phyloP scores from a whole-genome alignment of 1,140 invertebrate genomes.

The Aphidius gifuensis region DNA sequence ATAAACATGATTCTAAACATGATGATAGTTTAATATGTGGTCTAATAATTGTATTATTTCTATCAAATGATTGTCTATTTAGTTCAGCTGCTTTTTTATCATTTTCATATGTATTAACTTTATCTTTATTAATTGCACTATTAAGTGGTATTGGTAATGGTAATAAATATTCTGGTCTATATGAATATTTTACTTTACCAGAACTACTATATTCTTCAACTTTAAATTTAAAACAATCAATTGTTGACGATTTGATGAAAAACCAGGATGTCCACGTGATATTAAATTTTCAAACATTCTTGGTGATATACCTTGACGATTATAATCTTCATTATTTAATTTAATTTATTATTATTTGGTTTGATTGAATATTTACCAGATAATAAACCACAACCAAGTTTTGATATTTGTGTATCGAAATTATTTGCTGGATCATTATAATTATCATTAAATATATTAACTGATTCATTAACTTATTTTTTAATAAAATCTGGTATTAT shows the following conservation, averaged over 20 bases:
- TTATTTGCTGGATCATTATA: no score
- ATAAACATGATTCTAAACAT: no score
- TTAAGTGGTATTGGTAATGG: constrained; percentile 83
- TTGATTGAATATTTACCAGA: no score
- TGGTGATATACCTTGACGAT: constrained; percentile 55
- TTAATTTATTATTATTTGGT: no score
- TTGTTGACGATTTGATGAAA: constrained; percentile 94
- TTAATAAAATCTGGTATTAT: constrained; percentile 83
- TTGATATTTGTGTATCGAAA: no score
- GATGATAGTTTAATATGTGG: no score
- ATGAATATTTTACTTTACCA: constrained; percentile 78
- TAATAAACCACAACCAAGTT: no score
- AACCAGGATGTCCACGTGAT: constrained; percentile 88
- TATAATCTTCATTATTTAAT: no score
- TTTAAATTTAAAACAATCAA: constrained; percentile 79
- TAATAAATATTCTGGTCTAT: constrained; percentile 44
- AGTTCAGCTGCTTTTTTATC: constrained; percentile 65
- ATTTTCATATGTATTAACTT: constrained; percentile 68
- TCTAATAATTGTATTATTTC: no score
- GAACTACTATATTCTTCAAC: constrained; percentile 85
- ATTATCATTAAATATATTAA: no score
- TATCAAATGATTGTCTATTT: constrained; percentile 57
- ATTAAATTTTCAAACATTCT: constrained; percentile 91
- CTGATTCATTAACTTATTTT: constrained; percentile 28
- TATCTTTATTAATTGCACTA: constrained; percentile 69